These are phyloP conservation scores for Vidua macroura DNA, from an alignment of 2,113 vertebrate species.

Conservation along the genomic window DNA sequence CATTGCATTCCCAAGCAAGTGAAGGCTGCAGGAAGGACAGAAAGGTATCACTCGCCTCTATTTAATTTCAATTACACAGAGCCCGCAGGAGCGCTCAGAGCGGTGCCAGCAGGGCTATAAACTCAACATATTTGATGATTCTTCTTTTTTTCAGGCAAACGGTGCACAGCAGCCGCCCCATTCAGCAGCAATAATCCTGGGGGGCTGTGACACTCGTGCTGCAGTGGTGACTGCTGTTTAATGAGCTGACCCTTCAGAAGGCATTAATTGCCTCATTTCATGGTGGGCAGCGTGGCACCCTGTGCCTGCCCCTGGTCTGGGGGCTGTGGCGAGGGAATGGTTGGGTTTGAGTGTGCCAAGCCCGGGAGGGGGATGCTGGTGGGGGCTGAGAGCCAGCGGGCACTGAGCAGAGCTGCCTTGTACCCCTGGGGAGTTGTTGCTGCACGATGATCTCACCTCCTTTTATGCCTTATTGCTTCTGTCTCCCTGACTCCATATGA, in stretches of 20 bases:
- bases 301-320: rapidly evolving
- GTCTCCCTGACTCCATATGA: conserved; percentile 39
- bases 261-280: rapidly evolving
- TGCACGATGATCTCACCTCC: conserved; percentile 55
- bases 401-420: neutral
- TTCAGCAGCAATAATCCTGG: neutral
- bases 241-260: neutral
- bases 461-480: conserved; percentile 68
- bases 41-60: neutral
- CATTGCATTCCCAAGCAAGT: rapidly evolving
- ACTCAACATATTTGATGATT: neutral
- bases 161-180: neutral
- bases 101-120: neutral
- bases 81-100: neutral
- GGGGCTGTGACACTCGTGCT: rapidly evolving
- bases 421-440: conserved; percentile 8
- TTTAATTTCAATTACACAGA: neutral
- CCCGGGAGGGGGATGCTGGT: neutral
- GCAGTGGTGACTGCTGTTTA: neutral
- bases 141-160: neutral
- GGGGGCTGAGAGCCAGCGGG: neutral
- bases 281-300: neutral
- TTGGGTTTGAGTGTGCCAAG: neutral
- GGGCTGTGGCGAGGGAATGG: neutral
- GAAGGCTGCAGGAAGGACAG: neutral